phyloP scores from a whole-genome alignment of 2,113 vertebrate species.

The Lophura nycthemera region DNA sequence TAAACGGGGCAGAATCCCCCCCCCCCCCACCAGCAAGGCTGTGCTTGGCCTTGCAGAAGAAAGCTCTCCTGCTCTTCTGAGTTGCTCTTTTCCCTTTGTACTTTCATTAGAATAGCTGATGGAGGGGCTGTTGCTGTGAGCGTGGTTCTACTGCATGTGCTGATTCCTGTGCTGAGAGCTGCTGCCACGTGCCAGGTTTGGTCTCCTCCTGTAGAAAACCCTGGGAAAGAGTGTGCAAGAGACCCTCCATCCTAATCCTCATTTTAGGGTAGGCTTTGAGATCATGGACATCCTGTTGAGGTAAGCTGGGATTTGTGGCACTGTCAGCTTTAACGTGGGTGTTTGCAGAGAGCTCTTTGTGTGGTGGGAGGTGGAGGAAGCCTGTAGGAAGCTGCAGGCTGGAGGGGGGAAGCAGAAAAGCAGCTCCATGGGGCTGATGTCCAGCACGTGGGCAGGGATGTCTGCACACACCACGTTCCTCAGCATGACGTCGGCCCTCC shows the following conservation, averaged over 20 bases:
- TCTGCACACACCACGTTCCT: too few species aligned
- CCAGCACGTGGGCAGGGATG: not conserved
- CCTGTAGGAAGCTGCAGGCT: not conserved
- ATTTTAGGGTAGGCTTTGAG: not conserved
- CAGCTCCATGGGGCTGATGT: not conserved
- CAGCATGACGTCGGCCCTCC: not conserved
- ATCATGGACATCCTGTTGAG: not conserved
- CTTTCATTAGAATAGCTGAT: not conserved
- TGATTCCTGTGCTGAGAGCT: not conserved
- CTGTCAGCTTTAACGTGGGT: not conserved
- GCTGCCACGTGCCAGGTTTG: not conserved
- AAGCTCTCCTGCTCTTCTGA: not conserved
- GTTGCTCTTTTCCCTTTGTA: not conserved
- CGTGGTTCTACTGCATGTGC: rapidly evolving
- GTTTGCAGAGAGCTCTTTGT: not conserved
- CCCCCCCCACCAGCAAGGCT: not conserved
- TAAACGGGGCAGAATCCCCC: not conserved
- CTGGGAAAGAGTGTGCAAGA: not conserved
- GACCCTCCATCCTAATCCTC: not conserved
- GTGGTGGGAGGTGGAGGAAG: not conserved
- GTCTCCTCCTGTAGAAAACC: not conserved
- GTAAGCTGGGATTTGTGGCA: not conserved
- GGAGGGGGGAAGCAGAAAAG: not conserved
- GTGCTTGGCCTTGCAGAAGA: not conserved
- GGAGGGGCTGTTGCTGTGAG: not conserved